phyloP scores from a whole-genome alignment of 2,113 vertebrate species.

The Antennarius striatus region DNA sequence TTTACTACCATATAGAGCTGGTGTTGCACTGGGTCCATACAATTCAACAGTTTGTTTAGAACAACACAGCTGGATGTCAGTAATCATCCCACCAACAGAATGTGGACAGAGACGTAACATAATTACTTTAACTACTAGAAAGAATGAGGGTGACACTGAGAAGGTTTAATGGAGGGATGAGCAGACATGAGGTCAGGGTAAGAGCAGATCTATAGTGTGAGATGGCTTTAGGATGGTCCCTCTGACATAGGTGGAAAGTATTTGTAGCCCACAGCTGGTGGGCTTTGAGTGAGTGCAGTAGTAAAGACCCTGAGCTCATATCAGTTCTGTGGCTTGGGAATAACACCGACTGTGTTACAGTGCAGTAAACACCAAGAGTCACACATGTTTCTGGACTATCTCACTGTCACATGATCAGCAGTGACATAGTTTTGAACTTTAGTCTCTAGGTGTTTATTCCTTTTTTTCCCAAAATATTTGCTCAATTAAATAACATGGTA shows the following conservation, averaged over 20 bases:
- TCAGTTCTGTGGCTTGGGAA: conserved; percentile 29
- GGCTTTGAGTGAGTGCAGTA: conserved; percentile 35
- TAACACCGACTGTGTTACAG: conserved; percentile 61
- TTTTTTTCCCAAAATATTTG: conserved; percentile 25
- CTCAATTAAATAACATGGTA: conserved; percentile 36
- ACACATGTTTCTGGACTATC: conserved; percentile 38
- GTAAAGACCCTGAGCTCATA: conserved; percentile 28
- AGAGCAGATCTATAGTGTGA: conserved; percentile 45
- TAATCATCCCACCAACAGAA: conserved; percentile 81
- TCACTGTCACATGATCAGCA: conserved; percentile 30
- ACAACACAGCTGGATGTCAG: conserved; percentile 74
- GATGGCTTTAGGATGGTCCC: conserved; percentile 52
- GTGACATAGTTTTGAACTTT: conserved; percentile 46
- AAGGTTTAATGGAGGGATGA: conserved; percentile 56
- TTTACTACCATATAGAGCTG: neutral
- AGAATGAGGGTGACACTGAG: conserved; percentile 62
- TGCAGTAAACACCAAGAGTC: conserved; percentile 48
- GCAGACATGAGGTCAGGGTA: conserved; percentile 30
- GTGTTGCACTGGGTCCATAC: conserved; percentile 34
- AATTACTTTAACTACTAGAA: conserved; percentile 78
- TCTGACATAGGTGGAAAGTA: too few relatives aligned
- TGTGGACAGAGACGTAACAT: conserved; percentile 76
- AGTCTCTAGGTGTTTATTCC: conserved; percentile 10
- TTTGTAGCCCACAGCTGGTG: conserved; percentile 45
- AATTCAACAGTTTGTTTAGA: conserved; percentile 76